Conservation (phyloP, 2,113 vertebrate species). For the Electrona antarctica region DNA sequence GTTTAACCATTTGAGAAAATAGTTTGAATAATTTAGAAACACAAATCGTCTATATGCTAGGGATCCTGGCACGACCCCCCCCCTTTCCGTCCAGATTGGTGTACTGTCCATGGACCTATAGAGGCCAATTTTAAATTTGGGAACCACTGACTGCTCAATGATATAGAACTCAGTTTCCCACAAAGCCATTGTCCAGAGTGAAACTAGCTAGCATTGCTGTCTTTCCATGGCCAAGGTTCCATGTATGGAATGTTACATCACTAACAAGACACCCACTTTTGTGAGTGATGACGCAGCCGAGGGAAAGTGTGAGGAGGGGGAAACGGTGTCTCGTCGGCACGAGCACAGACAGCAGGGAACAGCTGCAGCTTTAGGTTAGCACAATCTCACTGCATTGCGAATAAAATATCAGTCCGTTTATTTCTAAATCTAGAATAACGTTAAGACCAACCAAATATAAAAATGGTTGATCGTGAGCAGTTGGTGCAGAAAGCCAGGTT, state of each 20-base stretch:
- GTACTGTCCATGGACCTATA: no score
- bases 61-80: background rate
- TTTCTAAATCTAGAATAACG: slow-evolving; percentile 46
- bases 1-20: background rate
- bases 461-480: slow-evolving; percentile 98
- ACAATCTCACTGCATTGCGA: slow-evolving; percentile 74
- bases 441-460: slow-evolving; percentile 54
- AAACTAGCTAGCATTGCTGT: slow-evolving; percentile 8
- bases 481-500: slow-evolving; percentile 99
- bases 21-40: background rate
- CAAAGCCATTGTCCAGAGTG: slow-evolving; percentile 18
- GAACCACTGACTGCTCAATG: background rate
- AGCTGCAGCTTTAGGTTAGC: slow-evolving; percentile 78
- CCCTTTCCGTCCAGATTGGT: background rate
- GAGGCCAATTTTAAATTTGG: no score
- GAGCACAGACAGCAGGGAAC: slow-evolving; percentile 80
- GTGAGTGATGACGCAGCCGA: slow-evolving; percentile 77
- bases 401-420: slow-evolving; percentile 60
- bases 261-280: slow-evolving; percentile 73
- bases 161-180: slow-evolving; percentile 59
- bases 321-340: slow-evolving; percentile 76
- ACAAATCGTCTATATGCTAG: background rate
- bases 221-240: slow-evolving; percentile 50
- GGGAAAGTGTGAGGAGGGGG: slow-evolving; percentile 58
- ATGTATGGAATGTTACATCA: slow-evolving; percentile 80